A percentile compares a stretch with the other conserved stretches of the same genome.
Conservation (phyloP, 2,888 invertebrate genomes). For the Chymomyza amoena region DNA sequence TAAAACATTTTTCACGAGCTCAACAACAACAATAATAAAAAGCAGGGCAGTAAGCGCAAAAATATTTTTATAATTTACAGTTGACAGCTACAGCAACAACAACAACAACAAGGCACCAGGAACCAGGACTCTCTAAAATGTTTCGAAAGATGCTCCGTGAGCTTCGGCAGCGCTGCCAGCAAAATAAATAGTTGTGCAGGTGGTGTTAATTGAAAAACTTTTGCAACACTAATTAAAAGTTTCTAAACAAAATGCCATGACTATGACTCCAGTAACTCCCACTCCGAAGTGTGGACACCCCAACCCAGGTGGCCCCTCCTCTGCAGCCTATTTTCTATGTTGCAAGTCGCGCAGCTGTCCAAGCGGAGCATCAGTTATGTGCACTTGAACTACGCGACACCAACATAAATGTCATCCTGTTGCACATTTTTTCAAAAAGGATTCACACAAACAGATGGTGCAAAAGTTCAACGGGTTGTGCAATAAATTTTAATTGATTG, state of each 20-base stretch:
- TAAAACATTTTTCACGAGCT: constrained; percentile 35
- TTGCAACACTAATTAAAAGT: constrained; percentile 77
- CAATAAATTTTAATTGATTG: neutral
- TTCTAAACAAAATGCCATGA: constrained; percentile 73
- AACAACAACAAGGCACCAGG: neutral
- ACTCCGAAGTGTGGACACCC: no score
- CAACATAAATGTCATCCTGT: neutral
- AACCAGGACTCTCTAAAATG: constrained; percentile 31
- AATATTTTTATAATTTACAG: constrained; percentile 49
- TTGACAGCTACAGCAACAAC: constrained; percentile 23
- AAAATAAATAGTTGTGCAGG: constrained; percentile 77
- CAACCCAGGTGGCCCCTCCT: no score
- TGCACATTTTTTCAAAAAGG: neutral
- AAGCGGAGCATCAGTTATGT: neutral
- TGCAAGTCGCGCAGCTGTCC: no score
- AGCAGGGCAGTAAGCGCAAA: constrained; percentile 33
- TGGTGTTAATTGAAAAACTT: constrained; percentile 78
- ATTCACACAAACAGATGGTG: neutral
- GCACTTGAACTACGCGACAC: neutral
- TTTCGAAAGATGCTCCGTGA: constrained; percentile 51
- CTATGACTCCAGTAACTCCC: constrained; percentile 37
- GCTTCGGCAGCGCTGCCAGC: constrained; percentile 14
- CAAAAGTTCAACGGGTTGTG: neutral
- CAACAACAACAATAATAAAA: constrained; percentile 7
- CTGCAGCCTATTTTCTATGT: no score